Evolutionary conservation across 2,797 vertebrate genomes (phyloP).

Genomic region (Loris lydekkerianus): DNA sequence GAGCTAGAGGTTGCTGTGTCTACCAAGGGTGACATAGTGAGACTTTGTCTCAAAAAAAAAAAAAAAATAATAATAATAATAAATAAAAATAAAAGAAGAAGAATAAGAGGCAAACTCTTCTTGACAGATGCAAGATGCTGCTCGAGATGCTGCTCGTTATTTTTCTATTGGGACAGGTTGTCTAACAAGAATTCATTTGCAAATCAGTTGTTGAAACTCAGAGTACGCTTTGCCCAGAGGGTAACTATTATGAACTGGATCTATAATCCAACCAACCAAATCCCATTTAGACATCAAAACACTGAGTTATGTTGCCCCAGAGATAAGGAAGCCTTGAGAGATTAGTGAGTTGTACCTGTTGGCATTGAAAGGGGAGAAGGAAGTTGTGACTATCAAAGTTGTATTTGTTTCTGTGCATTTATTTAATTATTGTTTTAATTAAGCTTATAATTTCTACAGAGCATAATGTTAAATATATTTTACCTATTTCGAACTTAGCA

Average conservation of each 20-base stretch:
- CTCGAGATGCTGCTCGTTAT: not conserved
- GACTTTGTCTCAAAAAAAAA: too few relatives aligned
- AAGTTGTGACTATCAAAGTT: not conserved
- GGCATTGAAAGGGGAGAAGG: not conserved
- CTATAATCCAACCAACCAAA: not conserved
- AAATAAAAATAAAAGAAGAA: constrained; percentile 34
- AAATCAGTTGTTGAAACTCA: not conserved
- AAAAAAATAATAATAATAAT: too few relatives aligned
- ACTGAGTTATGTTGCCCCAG: not conserved
- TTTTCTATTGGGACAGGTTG: not conserved
- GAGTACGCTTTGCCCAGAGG: not conserved
- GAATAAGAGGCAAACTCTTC: constrained; percentile 34
- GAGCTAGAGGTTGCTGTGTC: too few relatives aligned
- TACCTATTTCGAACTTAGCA: constrained; percentile 50
- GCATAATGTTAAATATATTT: not conserved
- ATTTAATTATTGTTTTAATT: constrained; percentile 67
- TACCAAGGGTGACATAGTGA: too few relatives aligned
- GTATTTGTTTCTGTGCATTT: constrained; percentile 47
- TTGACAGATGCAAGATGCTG: not conserved
- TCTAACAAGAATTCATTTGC: constrained; percentile 29
- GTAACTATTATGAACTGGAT: not conserved
- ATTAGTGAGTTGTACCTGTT: constrained; percentile 28
- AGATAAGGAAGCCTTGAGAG: not conserved
- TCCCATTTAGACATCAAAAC: not conserved
- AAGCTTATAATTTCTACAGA: constrained; percentile 26